These are phyloP conservation scores for Egretta garzetta DNA, from an alignment of 2,113 vertebrate genomes.

Conservation along the genomic window DNA sequence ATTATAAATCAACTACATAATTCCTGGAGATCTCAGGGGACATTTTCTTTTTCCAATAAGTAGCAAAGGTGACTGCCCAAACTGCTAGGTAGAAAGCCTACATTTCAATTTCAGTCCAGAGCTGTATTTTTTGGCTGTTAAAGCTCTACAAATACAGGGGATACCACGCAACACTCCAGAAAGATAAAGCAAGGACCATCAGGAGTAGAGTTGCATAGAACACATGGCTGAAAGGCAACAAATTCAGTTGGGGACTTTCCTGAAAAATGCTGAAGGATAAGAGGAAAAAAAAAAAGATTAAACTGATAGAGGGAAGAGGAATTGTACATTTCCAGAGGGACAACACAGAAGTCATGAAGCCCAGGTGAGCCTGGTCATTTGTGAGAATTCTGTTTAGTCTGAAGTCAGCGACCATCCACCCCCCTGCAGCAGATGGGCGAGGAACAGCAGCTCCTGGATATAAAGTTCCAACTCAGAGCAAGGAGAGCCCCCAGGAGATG, in stretches of 20 bases:
- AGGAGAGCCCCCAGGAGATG: neutral
- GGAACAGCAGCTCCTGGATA: neutral
- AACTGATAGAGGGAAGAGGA: neutral
- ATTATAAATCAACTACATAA: neutral
- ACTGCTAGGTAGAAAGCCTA: neutral
- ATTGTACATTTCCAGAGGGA: neutral
- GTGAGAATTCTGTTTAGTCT: neutral
- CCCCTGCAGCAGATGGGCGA: neutral
- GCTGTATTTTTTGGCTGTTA: neutral
- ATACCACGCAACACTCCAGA: neutral
- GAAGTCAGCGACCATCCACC: neutral
- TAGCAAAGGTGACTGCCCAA: neutral
- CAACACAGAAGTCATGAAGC: neutral
- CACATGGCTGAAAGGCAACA: neutral
- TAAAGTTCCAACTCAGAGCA: neutral
- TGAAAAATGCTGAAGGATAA: neutral
- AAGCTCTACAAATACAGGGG: neutral
- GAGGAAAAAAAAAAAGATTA: neutral
- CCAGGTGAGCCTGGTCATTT: neutral
- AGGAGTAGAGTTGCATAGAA: neutral
- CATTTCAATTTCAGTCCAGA: neutral
- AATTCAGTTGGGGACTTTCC: neutral
- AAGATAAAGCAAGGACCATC: neutral
- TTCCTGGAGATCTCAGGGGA: neutral
- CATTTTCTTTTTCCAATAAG: neutral